Base-by-base conservation (phyloP, 1,140 invertebrate genomes). In the Hormaphis cornu region DNA sequence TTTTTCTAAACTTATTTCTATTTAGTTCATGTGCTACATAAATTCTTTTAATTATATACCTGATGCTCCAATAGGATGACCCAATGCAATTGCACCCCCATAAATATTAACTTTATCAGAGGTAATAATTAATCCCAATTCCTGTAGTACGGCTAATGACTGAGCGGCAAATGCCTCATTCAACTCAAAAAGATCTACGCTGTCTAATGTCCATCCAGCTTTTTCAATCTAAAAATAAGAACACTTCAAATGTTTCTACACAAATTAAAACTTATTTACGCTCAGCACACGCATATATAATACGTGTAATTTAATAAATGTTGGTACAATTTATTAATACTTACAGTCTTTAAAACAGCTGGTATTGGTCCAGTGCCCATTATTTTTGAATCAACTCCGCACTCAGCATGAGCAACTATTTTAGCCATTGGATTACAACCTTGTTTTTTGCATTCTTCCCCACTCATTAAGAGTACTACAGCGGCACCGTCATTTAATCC, bases 401-500 rank as follows among this genome's bases (percentile, higher is more conserved):
- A 80, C 75, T 85, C 82, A 20, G 85, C 81, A 76, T 84, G 82
- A 20, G 85, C 84, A 26, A 89, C 81, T 73, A 91, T 85, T 76
- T 78, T 82, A 20, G 83, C 88, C 44, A 90, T 72, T 0, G 86
- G 81, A 37, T 77, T 76, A 3, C 86, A 59, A 20, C 79, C 78
- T 72, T 80, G 78, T 24, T 76, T 74, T 50, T 75, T 75, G 1
- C 87, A 83, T 73, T 82, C 79, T 71, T 82, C 77, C 54, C 77
- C 77, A 33, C 82, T 85, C 81, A 86, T 86, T 14, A 95, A 74
- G 48, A 93, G 79, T 8, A 94, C 79, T 30, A 85, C 88, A 30
- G 91, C 91, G 42, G 92, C 91, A 16, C 91, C 91, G 79, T 95
- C 92, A 78, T 92, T 93, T 40, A 93, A 81, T 46, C 90, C 88